These are phyloP conservation scores for Hydrozoanthus tunicans DNA, from an alignment of 64 coral and sea anemone species.

Conservation along the genomic window DNA sequence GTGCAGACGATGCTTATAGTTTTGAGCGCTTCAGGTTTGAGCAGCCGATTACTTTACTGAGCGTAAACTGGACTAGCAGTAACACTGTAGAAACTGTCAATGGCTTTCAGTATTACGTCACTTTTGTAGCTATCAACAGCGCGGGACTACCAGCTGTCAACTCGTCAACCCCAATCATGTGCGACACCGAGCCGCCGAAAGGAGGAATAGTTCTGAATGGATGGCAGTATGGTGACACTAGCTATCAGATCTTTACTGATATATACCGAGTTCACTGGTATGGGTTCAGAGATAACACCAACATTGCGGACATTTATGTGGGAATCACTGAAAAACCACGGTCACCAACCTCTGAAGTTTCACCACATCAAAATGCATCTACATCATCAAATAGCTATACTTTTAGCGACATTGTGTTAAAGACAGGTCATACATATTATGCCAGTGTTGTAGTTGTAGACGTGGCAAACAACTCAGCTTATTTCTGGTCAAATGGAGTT, in stretches of 20 bases:
- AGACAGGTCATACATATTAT: constrained; percentile 77
- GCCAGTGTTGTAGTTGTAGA: constrained; percentile 72
- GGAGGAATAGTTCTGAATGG: constrained; percentile 78
- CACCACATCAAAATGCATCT: constrained; percentile 58
- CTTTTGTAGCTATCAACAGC: constrained; percentile 74
- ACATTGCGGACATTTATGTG: constrained; percentile 60
- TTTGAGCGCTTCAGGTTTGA: constrained; percentile 35
- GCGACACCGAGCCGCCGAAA: constrained; percentile 80
- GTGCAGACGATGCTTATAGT: constrained; percentile 80
- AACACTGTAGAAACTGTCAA: constrained; percentile 46
- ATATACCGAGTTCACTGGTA: constrained; percentile 93
- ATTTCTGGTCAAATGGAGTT: constrained; percentile 80
- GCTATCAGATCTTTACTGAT: constrained; percentile 77
- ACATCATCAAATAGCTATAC: constrained; percentile 52
- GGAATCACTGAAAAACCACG: constrained; percentile 66
- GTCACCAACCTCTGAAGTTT: constrained; percentile 58
- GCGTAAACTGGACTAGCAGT: constrained; percentile 78
- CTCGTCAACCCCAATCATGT: constrained; percentile 72
- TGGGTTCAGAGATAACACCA: constrained; percentile 82
- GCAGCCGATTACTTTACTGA: constrained; percentile 42
- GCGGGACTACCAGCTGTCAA: constrained; percentile 69
- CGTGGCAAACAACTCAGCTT: constrained; percentile 76
- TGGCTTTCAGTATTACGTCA: constrained; percentile 81
- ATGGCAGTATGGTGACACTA: constrained; percentile 82
- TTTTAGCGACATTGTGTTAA: constrained; percentile 69